Percentiles rank a stretch among this genome's conserved stretches.
Conservation (phyloP, 2,888 invertebrate species). For the Metallyticus violacea region DNA sequence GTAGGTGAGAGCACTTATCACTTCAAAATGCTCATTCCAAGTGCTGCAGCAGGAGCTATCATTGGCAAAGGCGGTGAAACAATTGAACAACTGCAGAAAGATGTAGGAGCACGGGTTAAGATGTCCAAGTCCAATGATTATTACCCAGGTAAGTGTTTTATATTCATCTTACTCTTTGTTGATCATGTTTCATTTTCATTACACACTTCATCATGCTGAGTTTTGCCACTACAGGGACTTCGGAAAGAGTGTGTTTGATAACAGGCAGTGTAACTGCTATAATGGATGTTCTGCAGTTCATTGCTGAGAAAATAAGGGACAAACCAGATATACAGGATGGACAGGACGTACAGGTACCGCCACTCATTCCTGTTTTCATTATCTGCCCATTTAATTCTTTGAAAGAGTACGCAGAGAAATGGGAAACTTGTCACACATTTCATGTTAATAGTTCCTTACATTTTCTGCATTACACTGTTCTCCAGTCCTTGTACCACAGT, state of each 20-base stretch:
- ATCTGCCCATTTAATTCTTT: not conserved
- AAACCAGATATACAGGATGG: conserved; percentile 67
- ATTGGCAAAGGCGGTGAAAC: conserved; percentile 99
- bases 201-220: not conserved
- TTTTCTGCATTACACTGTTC: not conserved
- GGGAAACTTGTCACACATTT: not conserved
- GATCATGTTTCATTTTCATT: not conserved
- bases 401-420: not conserved
- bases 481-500: too few relatives aligned
- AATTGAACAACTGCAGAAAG: conserved; percentile 96
- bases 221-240: conserved; percentile 65
- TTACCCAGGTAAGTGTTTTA: conserved; percentile 76
- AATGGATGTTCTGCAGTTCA: conserved; percentile 87
- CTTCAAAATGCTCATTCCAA: conserved; percentile 95
- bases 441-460: not conserved
- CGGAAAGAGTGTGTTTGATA: conserved; percentile 90
- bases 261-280: conserved; percentile 89
- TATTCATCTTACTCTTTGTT: not conserved
- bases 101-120: conserved; percentile 95
- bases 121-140: conserved; percentile 99
- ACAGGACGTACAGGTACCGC: not conserved
- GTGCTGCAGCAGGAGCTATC: conserved; percentile 96
- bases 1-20: conserved; percentile 65
- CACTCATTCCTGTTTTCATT: not conserved
- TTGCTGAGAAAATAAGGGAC: conserved; percentile 93